phyloP scores from a whole-genome alignment of 2,113 vertebrate genomes.

The Corynorhinus townsendii region DNA sequence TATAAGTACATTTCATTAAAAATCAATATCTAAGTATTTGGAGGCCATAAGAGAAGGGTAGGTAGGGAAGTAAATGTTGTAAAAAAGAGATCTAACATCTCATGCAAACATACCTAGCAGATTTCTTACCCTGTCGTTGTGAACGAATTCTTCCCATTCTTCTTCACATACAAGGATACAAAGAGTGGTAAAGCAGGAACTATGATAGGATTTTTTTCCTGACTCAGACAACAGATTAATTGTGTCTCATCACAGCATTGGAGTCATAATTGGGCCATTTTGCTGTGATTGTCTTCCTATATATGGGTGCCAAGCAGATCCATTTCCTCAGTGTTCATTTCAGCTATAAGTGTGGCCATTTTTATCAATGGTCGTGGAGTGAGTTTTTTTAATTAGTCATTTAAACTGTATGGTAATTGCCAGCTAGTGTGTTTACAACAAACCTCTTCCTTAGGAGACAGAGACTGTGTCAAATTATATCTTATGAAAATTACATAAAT shows the following conservation, averaged over 20 bases:
- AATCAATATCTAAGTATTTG: neutral
- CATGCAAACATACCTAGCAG: neutral
- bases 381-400: slow-evolving; percentile 79
- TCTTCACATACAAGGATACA: neutral
- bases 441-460: slow-evolving; percentile 75
- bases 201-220: neutral
- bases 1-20: slow-evolving; percentile 18
- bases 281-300: neutral
- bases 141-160: neutral
- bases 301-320: neutral
- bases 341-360: slow-evolving; percentile 51
- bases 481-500: slow-evolving; percentile 60
- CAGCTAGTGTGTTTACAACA: slow-evolving; percentile 76
- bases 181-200: neutral
- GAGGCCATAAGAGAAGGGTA: neutral
- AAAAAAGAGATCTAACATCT: neutral
- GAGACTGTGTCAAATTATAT: slow-evolving; percentile 75
- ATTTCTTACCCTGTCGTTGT: neutral
- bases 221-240: slow-evolving; percentile 4
- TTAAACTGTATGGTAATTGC: slow-evolving; percentile 80
- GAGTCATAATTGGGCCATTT: neutral
- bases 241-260: neutral
- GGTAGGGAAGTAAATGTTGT: neutral
- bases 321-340: slow-evolving; percentile 55
- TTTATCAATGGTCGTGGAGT: slow-evolving; percentile 71